These are phyloP conservation scores for Hemiscyllium ocellatum DNA, from an alignment of 2,113 vertebrate species.

Conservation along the genomic window DNA sequence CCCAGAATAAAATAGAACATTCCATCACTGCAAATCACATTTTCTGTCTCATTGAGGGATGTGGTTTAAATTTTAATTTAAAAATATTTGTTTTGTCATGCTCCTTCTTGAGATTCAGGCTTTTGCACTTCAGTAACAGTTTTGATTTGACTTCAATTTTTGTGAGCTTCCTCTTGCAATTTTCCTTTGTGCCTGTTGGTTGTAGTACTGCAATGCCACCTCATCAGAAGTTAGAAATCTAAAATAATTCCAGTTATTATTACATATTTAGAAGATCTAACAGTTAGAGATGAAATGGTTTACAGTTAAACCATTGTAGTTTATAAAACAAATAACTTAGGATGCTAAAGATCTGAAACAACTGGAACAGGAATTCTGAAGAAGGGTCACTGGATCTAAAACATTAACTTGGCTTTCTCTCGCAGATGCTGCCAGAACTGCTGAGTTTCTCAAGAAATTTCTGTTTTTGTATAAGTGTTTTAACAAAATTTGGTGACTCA, in stretches of 20 bases:
- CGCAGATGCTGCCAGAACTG: too few species aligned
- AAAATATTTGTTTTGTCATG: not conserved
- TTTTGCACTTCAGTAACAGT: conserved; percentile 15
- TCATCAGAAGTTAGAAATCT: not conserved
- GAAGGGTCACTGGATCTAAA: too few species aligned
- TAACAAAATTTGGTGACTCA: too few species aligned
- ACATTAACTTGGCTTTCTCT: too few species aligned
- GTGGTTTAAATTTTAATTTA: conserved; percentile 10
- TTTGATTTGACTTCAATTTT: conserved; percentile 26
- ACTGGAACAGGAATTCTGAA: too few species aligned
- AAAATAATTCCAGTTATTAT: not conserved
- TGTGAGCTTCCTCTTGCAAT: too few species aligned
- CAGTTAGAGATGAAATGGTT: not conserved
- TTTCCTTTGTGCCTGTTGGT: not conserved
- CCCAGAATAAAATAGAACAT: conserved; percentile 13
- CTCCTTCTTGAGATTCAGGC: not conserved
- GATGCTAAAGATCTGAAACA: too few species aligned
- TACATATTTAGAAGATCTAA: too few species aligned
- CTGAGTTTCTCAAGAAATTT: too few species aligned
- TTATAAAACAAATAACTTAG: not conserved
- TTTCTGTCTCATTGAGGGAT: not conserved
- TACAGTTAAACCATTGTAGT: not conserved
- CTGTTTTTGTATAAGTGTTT: too few species aligned
- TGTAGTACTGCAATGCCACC: not conserved
- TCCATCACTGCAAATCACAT: conserved; percentile 9